Conservation (phyloP, 2,113 vertebrate species). For the Polypterus bichir region DNA sequence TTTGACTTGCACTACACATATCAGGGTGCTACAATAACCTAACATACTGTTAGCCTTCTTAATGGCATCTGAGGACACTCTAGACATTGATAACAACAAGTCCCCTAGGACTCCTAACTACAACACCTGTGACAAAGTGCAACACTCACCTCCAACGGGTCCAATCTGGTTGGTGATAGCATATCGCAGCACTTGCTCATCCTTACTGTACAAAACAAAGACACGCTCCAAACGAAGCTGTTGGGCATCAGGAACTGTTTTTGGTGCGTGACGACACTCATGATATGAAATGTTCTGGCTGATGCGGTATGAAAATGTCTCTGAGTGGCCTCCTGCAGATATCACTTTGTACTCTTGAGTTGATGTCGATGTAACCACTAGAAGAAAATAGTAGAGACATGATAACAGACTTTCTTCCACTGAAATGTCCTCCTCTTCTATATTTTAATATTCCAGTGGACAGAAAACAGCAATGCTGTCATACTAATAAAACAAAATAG, state of each 20-base stretch:
- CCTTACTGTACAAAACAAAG: constrained; percentile 68
- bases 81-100: no score
- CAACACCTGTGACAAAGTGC: not conserved
- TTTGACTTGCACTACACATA: no score
- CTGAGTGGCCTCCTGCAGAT: constrained; percentile 40
- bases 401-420: no score
- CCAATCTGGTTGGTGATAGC: constrained; percentile 78
- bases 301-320: constrained; percentile 63
- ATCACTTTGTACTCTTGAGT: constrained; percentile 55
- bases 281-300: constrained; percentile 73
- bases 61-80: no score
- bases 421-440: no score
- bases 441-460: no score
- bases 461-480: no score
- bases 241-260: constrained; percentile 31
- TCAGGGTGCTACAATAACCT: no score
- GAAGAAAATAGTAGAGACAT: not conserved
- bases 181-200: constrained; percentile 73
- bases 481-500: no score
- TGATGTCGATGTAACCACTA: constrained; percentile 61
- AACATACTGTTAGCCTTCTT: no score
- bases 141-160: constrained; percentile 52
- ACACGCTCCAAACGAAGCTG: constrained; percentile 61
- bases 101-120: no score
- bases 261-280: constrained; percentile 47